Conservation (phyloP, 2,113 vertebrate genomes). For the Barnardius zonarius region DNA sequence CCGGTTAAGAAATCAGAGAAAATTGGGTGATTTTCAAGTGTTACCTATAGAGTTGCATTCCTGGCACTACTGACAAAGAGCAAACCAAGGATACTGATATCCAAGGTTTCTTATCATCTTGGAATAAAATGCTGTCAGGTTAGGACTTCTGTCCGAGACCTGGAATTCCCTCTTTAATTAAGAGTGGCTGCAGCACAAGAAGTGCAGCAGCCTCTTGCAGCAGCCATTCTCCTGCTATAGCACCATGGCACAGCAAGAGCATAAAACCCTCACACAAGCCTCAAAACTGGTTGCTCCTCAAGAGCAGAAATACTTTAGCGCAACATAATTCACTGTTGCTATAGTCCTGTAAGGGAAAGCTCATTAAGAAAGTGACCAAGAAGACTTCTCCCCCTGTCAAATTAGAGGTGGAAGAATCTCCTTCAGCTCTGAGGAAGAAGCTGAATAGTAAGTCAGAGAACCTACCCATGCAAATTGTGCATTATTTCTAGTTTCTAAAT, state of each 20-base stretch:
- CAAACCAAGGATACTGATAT: not conserved
- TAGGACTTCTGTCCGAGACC: not conserved
- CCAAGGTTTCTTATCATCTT: not conserved
- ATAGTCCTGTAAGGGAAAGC: not conserved
- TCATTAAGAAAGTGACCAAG: not conserved
- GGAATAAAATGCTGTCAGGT: not conserved
- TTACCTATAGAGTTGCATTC: not conserved
- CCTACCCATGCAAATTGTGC: no score
- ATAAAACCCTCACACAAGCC: not conserved
- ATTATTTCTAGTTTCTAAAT: not conserved
- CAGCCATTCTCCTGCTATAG: not conserved
- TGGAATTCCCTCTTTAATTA: not conserved
- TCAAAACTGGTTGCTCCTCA: not conserved
- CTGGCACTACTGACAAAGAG: not conserved
- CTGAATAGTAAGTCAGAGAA: not conserved
- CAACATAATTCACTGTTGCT: not conserved
- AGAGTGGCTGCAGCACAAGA: not conserved
- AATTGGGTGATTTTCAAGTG: not conserved
- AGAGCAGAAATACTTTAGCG: not conserved
- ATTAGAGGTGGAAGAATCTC: not conserved
- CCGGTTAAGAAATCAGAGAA: not conserved
- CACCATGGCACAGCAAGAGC: not conserved
- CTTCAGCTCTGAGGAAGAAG: not conserved
- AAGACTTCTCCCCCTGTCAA: not conserved
- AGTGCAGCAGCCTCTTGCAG: not conserved